A percentile compares a stretch with the other conserved stretches of the same genome.
Conservation (phyloP, 2,797 vertebrate genomes). For the Pristis pectinata region DNA sequence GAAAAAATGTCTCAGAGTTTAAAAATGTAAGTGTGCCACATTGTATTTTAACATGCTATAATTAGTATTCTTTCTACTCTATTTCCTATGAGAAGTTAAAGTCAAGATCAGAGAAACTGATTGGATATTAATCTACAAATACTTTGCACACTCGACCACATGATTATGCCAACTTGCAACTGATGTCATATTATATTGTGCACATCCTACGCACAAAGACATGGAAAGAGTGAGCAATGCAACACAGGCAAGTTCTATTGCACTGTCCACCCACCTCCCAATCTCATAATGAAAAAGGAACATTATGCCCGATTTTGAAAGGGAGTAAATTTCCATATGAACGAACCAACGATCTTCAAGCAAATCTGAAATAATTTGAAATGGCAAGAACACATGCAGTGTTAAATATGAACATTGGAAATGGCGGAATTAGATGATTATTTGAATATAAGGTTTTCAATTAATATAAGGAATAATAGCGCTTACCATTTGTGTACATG, state of each 20-base stretch:
- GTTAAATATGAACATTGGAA: not conserved
- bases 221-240: not conserved
- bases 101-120: not conserved
- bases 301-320: not conserved
- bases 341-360: conserved; percentile 19
- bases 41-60: not conserved
- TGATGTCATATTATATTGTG: not conserved
- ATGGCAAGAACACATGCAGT: not conserved
- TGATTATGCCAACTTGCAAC: not conserved
- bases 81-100: conserved; percentile 6
- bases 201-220: not conserved
- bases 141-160: not conserved
- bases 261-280: not conserved
- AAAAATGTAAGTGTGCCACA: not conserved
- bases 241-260: not conserved
- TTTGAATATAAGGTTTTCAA: not conserved
- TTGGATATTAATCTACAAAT: not conserved
- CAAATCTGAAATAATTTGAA: not conserved
- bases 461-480: not conserved
- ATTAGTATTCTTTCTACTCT: not conserved
- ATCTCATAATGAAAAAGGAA: not conserved
- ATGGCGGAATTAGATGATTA: not conserved
- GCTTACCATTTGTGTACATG: no score
- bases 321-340: conserved; percentile 6
- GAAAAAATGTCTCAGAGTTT: not conserved